Conservation (phyloP, 2,113 vertebrate species). For the Chlamydotis undulata region DNA sequence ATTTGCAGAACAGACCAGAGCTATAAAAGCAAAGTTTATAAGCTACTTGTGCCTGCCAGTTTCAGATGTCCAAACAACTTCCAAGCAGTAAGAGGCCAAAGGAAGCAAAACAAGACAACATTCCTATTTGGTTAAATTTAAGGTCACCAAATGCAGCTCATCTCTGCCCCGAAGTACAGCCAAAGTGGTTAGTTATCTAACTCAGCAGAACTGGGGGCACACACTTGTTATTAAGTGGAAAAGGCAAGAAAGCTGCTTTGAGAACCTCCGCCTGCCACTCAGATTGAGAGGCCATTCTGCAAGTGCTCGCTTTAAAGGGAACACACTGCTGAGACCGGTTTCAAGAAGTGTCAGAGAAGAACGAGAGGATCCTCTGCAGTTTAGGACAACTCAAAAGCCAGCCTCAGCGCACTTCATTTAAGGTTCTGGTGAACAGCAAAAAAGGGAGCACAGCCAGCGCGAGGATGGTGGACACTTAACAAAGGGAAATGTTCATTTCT, state of each 20-base stretch:
- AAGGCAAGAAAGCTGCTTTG: neutral
- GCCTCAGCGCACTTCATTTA: neutral
- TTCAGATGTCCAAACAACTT: neutral
- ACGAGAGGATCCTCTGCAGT: neutral
- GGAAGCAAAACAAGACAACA: neutral
- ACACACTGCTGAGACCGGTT: neutral
- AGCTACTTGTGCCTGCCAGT: neutral
- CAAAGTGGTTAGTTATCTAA: neutral
- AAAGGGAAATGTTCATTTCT: neutral
- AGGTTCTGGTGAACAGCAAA: neutral
- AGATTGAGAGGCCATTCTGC: neutral
- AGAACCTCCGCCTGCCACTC: neutral
- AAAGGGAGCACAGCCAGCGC: neutral
- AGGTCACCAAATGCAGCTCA: neutral
- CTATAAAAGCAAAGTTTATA: neutral
- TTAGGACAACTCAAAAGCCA: neutral
- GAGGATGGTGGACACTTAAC: neutral
- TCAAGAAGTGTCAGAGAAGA: neutral
- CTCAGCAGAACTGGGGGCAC: neutral
- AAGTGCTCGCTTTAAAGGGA: neutral
- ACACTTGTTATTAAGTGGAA: neutral
- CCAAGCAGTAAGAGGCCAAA: neutral
- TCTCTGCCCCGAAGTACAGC: neutral
- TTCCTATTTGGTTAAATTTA: neutral
- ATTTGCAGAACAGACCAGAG: neutral